phyloP scores from a whole-genome alignment of 1,140 invertebrate species.

The Phymorhynchus buccinoides region DNA sequence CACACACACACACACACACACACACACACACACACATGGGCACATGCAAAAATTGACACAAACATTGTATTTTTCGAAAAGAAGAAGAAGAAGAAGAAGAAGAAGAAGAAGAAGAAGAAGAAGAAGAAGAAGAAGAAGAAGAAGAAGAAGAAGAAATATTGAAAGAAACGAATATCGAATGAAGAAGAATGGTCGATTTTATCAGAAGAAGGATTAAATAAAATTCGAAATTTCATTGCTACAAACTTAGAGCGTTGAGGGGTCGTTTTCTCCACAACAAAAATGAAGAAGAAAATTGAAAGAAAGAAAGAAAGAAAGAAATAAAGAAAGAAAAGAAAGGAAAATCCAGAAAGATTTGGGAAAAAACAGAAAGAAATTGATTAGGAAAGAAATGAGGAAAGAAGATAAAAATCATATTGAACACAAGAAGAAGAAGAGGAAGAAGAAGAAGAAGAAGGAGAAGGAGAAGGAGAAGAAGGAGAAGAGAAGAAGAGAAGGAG shows the following conservation, averaged over 20 bases:
- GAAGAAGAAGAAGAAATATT: constrained; percentile 2
- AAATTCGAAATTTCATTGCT: no score
- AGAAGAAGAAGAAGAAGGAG: neutral
- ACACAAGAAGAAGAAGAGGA: no score
- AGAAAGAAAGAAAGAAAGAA: neutral
- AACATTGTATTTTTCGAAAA: no score
- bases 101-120: neutral
- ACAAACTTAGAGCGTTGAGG: no score
- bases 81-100: neutral
- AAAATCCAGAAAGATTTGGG: neutral
- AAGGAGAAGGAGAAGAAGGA: neutral
- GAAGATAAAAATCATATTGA: no score
- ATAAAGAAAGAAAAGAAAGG: no score
- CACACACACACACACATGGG: neutral
- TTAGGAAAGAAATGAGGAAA: neutral
- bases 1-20: constrained; percentile 9
- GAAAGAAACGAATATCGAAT: no score
- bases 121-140: neutral
- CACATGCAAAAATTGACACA: neutral
- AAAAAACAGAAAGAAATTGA: neutral
- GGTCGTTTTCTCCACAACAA: no score
- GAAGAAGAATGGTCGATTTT: neutral
- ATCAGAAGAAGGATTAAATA: no score
- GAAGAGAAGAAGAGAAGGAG: neutral
- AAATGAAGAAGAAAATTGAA: neutral